Evolutionary conservation across 1,140 invertebrate species (phyloP).

Genomic region (Euura lappo): DNA sequence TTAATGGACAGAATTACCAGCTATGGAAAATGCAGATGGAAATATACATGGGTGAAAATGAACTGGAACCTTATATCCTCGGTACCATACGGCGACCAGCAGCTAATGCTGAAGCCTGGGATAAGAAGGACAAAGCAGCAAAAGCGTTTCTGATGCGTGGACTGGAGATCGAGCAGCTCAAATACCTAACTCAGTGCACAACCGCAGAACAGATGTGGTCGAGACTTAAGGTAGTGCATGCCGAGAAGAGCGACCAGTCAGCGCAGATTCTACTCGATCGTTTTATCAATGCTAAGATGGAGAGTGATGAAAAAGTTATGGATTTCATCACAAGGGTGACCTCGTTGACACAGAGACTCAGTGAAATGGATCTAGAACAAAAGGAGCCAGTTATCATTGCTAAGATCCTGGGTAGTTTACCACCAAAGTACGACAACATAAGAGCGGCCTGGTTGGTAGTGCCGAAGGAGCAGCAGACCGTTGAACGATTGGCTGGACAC

Average conservation of each 20-base stretch:
- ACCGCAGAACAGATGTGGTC: slow-evolving; percentile 27
- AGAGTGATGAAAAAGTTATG: slow-evolving; percentile 18
- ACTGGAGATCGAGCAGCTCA: slow-evolving; percentile 27
- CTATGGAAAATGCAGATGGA: slow-evolving; percentile 20
- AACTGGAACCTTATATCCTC: slow-evolving; percentile 15
- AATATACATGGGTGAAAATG: slow-evolving; percentile 21
- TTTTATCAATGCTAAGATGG: slow-evolving; percentile 30
- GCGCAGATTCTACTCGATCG: slow-evolving; percentile 26
- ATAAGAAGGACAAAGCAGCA: slow-evolving; percentile 28
- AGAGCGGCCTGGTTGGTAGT: slow-evolving; percentile 27
- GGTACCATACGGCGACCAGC: slow-evolving; percentile 8
- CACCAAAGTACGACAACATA: slow-evolving; percentile 25
- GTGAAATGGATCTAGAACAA: slow-evolving; percentile 19
- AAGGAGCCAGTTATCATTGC: slow-evolving; percentile 19
- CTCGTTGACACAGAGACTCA: no score
- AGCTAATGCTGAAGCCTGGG: slow-evolving; percentile 13
- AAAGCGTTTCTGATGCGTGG: slow-evolving; percentile 29
- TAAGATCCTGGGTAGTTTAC: slow-evolving; percentile 23
- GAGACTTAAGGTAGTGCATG: slow-evolving; percentile 24
- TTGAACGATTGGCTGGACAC: slow-evolving; percentile 23
- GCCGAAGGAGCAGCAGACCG: slow-evolving; percentile 16
- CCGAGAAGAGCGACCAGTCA: slow-evolving; percentile 29
- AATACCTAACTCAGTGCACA: slow-evolving; percentile 25
- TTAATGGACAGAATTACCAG: slow-evolving; percentile 24
- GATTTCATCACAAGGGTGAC: slow-evolving; percentile 20